These are phyloP conservation scores for Scarus forsteni DNA, from an alignment of 2,797 vertebrate genomes.

Conservation along the genomic window DNA sequence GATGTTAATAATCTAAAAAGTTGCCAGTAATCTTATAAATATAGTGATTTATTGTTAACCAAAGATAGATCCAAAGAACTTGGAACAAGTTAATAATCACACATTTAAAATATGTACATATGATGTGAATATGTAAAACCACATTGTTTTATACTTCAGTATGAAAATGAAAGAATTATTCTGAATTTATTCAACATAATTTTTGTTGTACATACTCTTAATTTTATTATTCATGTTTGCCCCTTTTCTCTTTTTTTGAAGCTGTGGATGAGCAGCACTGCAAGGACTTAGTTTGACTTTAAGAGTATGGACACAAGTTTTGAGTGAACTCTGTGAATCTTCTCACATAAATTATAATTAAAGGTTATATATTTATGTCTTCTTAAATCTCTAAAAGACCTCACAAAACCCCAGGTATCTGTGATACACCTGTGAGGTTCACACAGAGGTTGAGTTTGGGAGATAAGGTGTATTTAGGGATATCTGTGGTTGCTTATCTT, in stretches of 20 bases:
- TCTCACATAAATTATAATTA: not conserved
- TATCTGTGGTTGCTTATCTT: constrained; percentile 64
- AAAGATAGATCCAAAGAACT: no score
- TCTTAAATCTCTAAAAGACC: not conserved
- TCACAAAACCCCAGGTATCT: not conserved
- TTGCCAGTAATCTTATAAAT: no score
- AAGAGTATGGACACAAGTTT: not conserved
- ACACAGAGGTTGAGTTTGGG: constrained; percentile 52
- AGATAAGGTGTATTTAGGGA: constrained; percentile 72
- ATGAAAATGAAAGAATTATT: not conserved
- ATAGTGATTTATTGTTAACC: no score
- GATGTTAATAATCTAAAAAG: no score
- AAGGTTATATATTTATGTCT: not conserved
- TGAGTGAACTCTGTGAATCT: not conserved
- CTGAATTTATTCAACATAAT: not conserved
- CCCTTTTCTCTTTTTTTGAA: not conserved
- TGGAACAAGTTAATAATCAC: no score
- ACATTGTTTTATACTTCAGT: no score
- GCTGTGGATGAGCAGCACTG: no score
- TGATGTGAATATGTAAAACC: no score
- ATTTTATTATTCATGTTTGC: not conserved
- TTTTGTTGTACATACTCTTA: not conserved
- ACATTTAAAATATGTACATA: no score
- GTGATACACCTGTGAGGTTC: constrained; percentile 78
- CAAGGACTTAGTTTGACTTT: not conserved